Conservation (phyloP, 2,113 vertebrate genomes). For the Phycodurus eques region DNA sequence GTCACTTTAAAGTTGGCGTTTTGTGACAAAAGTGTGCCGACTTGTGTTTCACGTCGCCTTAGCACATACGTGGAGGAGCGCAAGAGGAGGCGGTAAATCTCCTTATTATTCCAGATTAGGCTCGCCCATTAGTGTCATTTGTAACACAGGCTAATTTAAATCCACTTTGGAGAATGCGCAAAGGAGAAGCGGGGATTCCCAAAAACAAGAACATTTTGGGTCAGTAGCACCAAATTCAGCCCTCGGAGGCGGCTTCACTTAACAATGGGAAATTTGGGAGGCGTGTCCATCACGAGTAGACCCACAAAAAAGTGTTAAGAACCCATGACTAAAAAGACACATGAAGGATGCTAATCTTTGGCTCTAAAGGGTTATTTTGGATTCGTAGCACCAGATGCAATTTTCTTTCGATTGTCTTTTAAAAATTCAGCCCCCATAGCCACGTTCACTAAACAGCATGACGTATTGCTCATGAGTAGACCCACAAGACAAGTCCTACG, state of each 20-base stretch:
- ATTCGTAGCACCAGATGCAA: not conserved
- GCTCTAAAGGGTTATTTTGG: not conserved
- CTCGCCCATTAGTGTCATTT: conserved; percentile 46
- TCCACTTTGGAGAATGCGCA: conserved; percentile 28
- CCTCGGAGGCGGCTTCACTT: not conserved
- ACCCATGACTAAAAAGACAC: too few relatives aligned
- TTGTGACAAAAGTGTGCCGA: not conserved
- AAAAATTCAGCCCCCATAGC: not conserved
- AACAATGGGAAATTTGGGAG: too few relatives aligned
- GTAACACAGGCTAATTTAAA: conserved; percentile 44
- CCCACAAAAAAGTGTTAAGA: too few relatives aligned
- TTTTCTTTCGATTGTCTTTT: not conserved
- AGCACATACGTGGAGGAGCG: not conserved
- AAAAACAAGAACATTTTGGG: not conserved
- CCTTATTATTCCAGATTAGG: conserved; percentile 58
- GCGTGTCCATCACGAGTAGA: too few relatives aligned
- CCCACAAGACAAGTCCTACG: too few relatives aligned
- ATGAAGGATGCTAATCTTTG: too few relatives aligned
- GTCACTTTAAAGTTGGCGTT: not conserved
- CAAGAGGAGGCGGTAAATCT: conserved; percentile 41
- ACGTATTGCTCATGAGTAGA: too few relatives aligned
- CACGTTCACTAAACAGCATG: not conserved
- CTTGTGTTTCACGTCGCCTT: not conserved
- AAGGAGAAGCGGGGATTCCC: not conserved
- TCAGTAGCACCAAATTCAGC: too few relatives aligned